Base-by-base conservation (phyloP, 2,888 invertebrate genomes). In the Sarcophaga subvicina region DNA sequence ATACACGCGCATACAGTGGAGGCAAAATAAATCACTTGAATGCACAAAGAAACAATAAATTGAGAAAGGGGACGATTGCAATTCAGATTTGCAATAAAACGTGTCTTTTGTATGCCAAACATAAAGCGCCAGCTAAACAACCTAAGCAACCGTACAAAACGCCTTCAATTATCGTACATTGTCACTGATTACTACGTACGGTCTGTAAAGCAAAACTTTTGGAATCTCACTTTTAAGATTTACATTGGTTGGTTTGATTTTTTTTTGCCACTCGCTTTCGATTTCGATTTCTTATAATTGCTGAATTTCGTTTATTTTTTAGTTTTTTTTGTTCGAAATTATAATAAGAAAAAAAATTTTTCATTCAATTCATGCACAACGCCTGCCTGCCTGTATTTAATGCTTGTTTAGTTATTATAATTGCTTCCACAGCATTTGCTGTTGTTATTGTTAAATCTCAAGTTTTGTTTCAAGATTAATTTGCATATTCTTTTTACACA, bases 41-140 rank as follows among this genome's bases (percentile, higher is more conserved):
- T 78, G 45, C 63, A 83, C 66, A 63, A 45, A 63, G 54, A 71
- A 64, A 63, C 47, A 83, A 78, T 62, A 76, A 70, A 66, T 22
- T n/a, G n/a, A 67, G 63, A 54, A 64, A 64, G 17, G 62, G 10
- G n/a, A 75, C 4, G 27, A 49, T 27, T 64, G 47, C 27, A 14
- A 37, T 66, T 59, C 59, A 67, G 59, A 72, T 72, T 37, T 49
- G 17, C 80, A 14, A 17, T 54, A 54, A 72, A 80, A 80, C 71
- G 80, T 80, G 80, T 59, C 64, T 64, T 72, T 72, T 64, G 63
- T 54, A 27, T 54, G 45, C 5, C 49, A 25, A 70, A 10, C 17
- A 27, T 47, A 11, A 64, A 64, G 17, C 27, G 11, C n/a, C 47
- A 45, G 22, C 12, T 47, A 1, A 63, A 10, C 73, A 63, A n/a